Percentiles rank a stretch among this genome's conserved stretches.
Evolutionary conservation across 2,797 vertebrate species (phyloP).

Genomic region (Holocentrus rufus): DNA sequence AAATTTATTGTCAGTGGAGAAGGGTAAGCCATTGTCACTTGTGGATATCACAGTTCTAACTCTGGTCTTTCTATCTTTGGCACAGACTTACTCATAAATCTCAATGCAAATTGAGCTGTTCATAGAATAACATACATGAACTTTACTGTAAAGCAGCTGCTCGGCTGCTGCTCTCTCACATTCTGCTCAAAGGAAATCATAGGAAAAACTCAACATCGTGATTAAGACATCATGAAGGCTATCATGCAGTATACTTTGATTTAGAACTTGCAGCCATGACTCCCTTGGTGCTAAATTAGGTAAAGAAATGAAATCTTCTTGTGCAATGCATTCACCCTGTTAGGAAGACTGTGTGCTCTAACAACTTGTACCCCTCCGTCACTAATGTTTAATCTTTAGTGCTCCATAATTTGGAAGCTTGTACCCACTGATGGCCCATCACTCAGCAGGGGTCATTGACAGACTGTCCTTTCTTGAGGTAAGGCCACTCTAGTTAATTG

Average conservation of each 20-base stretch:
- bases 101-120: constrained; percentile 37
- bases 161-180: not conserved
- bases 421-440: constrained; percentile 50
- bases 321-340: constrained; percentile 17
- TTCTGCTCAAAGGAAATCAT: constrained; percentile 9
- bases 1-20: constrained; percentile 61
- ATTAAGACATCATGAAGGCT: no score
- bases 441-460: constrained; percentile 56
- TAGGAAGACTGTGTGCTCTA: constrained; percentile 25
- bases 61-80: constrained; percentile 23
- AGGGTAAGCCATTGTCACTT: constrained; percentile 43
- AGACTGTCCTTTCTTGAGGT: constrained; percentile 27
- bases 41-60: not conserved
- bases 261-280: not conserved
- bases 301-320: constrained; percentile 1
- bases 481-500: constrained; percentile 68
- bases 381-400: constrained; percentile 55
- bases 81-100: constrained; percentile 36
- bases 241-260: not conserved
- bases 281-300: constrained; percentile 27
- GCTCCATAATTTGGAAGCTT: constrained; percentile 59
- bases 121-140: constrained; percentile 19
- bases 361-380: constrained; percentile 57
- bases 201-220: not conserved
- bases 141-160: not conserved